Evolutionary conservation across 2,797 vertebrate species (phyloP).

Genomic region (Tinamus major): DNA sequence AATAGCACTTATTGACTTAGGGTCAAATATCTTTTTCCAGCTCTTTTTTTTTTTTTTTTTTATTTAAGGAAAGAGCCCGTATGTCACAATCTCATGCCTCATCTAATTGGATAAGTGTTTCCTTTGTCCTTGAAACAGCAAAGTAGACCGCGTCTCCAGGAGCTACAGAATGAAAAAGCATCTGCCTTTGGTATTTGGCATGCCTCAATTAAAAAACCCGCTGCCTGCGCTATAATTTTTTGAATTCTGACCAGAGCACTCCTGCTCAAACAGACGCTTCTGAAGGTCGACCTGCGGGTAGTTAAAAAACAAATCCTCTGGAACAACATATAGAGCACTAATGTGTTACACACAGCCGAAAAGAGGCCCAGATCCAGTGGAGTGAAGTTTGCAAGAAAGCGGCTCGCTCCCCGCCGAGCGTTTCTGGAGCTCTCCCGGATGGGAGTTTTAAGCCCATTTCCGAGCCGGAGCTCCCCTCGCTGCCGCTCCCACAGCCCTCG

Average conservation of each 20-base stretch:
- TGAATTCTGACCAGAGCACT: constrained; percentile 11
- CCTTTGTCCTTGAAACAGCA: constrained; percentile 76
- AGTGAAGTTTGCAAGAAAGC: background rate
- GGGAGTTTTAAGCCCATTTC: background rate
- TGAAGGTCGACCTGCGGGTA: background rate
- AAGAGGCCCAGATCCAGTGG: background rate
- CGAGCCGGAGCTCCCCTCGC: background rate
- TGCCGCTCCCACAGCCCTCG: background rate
- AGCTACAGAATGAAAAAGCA: constrained; percentile 66
- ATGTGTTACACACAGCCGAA: background rate
- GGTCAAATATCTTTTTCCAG: constrained; percentile 74
- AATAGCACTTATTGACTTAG: constrained; percentile 68
- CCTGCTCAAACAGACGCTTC: background rate
- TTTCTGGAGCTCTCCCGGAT: background rate
- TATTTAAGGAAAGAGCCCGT: constrained; percentile 63
- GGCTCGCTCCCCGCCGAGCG: accelerated
- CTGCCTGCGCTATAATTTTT: constrained; percentile 51
- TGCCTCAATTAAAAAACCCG: constrained; percentile 65
- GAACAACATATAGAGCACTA: background rate
- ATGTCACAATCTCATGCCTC: constrained; percentile 71
- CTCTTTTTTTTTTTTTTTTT: constrained; percentile 64
- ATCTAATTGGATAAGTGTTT: constrained; percentile 78
- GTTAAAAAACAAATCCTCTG: background rate
- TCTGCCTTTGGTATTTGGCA: constrained; percentile 75
- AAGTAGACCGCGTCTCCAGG: constrained; percentile 63